Percentiles rank a stretch among this genome's conserved stretches.
Evolutionary conservation across 2,797 vertebrate species (phyloP).

Genomic region (Falco cherrug): DNA sequence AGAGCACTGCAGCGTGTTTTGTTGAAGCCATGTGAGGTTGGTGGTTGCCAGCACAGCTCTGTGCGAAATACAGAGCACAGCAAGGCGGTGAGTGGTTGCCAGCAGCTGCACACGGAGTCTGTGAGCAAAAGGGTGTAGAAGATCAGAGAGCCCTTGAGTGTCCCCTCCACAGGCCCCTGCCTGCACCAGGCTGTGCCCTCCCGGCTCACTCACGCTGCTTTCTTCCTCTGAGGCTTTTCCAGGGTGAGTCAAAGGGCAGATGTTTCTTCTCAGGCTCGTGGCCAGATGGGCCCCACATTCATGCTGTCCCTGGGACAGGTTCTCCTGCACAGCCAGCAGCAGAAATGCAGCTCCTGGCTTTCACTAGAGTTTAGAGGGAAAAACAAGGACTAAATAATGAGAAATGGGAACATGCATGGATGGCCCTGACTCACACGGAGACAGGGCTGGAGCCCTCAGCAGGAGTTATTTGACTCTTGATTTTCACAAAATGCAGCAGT

Average conservation of each 20-base stretch:
- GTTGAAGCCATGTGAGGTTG: background rate
- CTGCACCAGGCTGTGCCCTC: background rate
- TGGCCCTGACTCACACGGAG: background rate
- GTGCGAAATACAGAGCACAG: background rate
- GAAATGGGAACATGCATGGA: background rate
- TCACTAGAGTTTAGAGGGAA: rapidly evolving
- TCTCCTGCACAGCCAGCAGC: background rate
- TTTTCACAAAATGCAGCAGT: background rate
- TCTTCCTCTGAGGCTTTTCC: background rate
- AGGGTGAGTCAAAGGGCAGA: rapidly evolving
- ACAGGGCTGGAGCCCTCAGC: background rate
- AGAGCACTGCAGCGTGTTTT: rapidly evolving
- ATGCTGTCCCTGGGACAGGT: background rate
- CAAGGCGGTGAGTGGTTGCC: background rate
- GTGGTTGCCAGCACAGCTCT: background rate
- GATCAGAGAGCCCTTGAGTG: rapidly evolving
- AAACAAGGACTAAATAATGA: background rate
- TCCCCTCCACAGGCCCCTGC: background rate
- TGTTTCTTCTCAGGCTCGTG: background rate
- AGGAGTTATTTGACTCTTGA: background rate
- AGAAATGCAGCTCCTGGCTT: rapidly evolving
- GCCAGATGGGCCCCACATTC: background rate
- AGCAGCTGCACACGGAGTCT: background rate
- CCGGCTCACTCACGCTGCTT: background rate
- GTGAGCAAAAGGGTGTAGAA: background rate